Evolutionary conservation across 2,888 invertebrate genomes (phyloP).

Genomic region (Megastigmus dorsalis): DNA sequence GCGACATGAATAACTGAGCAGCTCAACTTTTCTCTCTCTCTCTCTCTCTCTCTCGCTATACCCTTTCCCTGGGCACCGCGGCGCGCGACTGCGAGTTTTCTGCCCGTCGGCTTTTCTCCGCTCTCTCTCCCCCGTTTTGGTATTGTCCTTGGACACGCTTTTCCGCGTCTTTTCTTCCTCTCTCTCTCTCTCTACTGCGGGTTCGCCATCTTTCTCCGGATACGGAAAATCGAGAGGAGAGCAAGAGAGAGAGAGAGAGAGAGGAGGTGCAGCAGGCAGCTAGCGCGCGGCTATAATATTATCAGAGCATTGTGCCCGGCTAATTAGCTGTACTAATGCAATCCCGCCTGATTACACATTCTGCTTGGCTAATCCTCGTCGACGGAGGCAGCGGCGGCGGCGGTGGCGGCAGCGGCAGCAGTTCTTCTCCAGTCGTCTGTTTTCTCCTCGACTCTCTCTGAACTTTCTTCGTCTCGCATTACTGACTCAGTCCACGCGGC

Average conservation of each 20-base stretch:
- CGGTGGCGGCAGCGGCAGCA: too few relatives aligned
- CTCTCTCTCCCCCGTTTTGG: too few relatives aligned
- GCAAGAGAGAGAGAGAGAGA: conserved; percentile 44
- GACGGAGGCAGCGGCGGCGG: conserved; percentile 24
- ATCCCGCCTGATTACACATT: conserved; percentile 73
- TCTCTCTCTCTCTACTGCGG: background rate
- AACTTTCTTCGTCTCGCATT: conserved; percentile 34
- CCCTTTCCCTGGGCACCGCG: too few relatives aligned
- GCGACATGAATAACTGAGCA: conserved; percentile 73
- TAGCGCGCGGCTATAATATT: conserved; percentile 72
- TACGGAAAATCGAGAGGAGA: conserved; percentile 39
- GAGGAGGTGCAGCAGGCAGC: conserved; percentile 28
- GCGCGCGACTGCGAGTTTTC: too few relatives aligned
- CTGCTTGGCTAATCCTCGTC: conserved; percentile 65
- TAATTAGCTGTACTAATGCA: conserved; percentile 73
- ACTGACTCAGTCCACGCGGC: conserved; percentile 58
- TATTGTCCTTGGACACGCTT: background rate
- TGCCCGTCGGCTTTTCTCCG: too few relatives aligned
- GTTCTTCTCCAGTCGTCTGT: conserved; percentile 42
- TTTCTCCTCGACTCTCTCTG: conserved; percentile 33
- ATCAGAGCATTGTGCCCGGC: conserved; percentile 73
- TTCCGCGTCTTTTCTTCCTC: background rate
- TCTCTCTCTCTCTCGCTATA: too few relatives aligned
- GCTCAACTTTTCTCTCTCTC: conserved; percentile 60
- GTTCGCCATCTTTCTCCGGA: conserved; percentile 52